These are phyloP conservation scores for Metellina segmentata DNA, from an alignment of 2,888 invertebrate genomes.

Conservation along the genomic window DNA sequence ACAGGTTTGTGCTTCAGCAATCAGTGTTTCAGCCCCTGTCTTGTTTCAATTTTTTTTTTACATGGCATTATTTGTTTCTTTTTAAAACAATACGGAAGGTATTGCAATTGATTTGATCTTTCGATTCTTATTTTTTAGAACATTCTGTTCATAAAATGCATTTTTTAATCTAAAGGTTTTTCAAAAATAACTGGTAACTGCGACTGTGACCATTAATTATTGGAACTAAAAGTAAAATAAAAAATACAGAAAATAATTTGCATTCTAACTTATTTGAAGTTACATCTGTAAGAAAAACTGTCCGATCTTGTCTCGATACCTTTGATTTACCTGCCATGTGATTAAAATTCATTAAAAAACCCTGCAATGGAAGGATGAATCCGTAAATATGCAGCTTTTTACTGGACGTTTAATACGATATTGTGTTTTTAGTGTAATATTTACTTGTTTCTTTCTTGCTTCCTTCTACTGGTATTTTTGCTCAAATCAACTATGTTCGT, in stretches of 20 bases:
- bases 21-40: no score
- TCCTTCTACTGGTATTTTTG: conserved; percentile 70
- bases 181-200: not conserved
- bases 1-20: no score
- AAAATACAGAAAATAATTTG: not conserved
- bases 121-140: no score
- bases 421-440: conserved; percentile 28
- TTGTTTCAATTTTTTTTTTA: no score
- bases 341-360: not conserved
- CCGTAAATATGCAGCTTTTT: conserved; percentile 53
- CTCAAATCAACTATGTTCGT: conserved; percentile 45
- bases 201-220: not conserved
- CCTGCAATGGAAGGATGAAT: not conserved
- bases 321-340: not conserved
- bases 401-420: conserved; percentile 44
- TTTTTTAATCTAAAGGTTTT: no score
- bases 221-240: conserved; percentile 16
- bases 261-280: not conserved
- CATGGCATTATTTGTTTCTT: no score
- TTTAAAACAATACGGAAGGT: no score
- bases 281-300: not conserved
- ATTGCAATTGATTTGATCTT: no score
- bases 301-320: not conserved
- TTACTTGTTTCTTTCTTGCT: conserved; percentile 48
- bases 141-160: no score